Evolutionary conservation across 2,888 invertebrate genomes (phyloP), one percentile per base, ranked within the genome.

Genomic region (Pachliopta kotzebuea): DNA sequence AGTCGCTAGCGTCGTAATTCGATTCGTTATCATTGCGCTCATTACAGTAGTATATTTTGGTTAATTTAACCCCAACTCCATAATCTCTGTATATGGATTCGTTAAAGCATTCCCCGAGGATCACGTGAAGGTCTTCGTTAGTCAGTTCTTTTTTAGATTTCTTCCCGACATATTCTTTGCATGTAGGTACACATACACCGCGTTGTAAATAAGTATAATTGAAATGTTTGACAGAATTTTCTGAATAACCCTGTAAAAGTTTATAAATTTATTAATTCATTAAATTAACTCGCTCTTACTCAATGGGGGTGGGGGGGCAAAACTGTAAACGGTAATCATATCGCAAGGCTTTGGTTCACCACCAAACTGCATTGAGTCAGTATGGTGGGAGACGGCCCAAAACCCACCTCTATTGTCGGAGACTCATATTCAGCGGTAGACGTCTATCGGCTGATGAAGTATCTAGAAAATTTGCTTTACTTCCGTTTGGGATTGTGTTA

Each of bases 31-130:
- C 11, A 9, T 29, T 29, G 11, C 7, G 29, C n/a, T 29, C 56
- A 11, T 68, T 63, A 50, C 68, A 70, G 49, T 62, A 53, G 31
- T 65, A 59, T 53, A 65, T 42, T 11, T 61, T 59, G 1, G 62
- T 18, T 11, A 75, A 60, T 59, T 63, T 72, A 0, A 71, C 66
- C 62, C 69, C 72, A 1, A 77, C 61, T 7, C 64, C 66, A 65
- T 76, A 75, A 8, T 70, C 56, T 0, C 65, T 63, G 49, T 56
- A 70, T 11, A 75, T 54, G 0, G 74, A 69, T 6, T 76, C 64
- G 60, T 87, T 86, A 0, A 83, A 69, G 78, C 86, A 86, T 76
- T 61, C 75, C 70, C 77, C 81, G 75, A 86, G 67, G 60, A 66
- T 52, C 42, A 4, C 1, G 11, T 50, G 20, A 56, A 69, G 60